These are phyloP conservation scores for Silurus asotus DNA, from an alignment of 2,113 vertebrate genomes.

Conservation along the genomic window DNA sequence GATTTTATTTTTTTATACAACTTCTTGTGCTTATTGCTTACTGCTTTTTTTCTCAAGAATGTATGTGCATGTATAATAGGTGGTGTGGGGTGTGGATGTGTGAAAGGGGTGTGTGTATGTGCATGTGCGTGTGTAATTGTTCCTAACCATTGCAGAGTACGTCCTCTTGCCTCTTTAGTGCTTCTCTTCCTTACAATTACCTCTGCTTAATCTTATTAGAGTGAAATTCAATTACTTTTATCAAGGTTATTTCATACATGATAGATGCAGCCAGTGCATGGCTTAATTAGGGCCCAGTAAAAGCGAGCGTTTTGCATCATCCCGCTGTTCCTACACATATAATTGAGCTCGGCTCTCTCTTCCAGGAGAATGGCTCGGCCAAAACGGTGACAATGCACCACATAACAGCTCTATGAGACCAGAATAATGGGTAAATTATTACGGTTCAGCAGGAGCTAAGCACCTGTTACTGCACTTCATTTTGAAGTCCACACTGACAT, in stretches of 20 bases:
- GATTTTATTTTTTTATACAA: constrained; percentile 63
- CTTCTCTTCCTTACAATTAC: constrained; percentile 85
- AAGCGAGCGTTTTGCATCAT: constrained; percentile 74
- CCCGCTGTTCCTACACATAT: constrained; percentile 67
- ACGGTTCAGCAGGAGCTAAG: constrained; percentile 82
- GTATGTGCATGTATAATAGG: constrained; percentile 39
- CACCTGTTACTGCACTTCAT: constrained; percentile 91
- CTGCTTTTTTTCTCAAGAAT: neutral
- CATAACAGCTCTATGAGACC: constrained; percentile 83
- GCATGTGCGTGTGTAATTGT: constrained; percentile 69
- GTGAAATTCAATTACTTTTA: constrained; percentile 98
- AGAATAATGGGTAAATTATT: constrained; percentile 87
- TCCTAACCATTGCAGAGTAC: constrained; percentile 77
- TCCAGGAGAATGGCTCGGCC: constrained; percentile 70
- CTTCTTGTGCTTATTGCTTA: constrained; percentile 35
- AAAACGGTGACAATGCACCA: constrained; percentile 79
- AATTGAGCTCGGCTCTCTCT: constrained; percentile 77
- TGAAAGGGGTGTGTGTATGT: neutral
- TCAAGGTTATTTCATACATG: constrained; percentile 90
- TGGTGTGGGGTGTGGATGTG: neutral
- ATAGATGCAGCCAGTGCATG: constrained; percentile 75
- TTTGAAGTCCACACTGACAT: constrained; percentile 92
- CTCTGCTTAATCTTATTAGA: constrained; percentile 93
- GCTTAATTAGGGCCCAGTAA: constrained; percentile 71
- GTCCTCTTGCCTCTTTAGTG: constrained; percentile 83